These are phyloP conservation scores for Embidobia sp. DNA, from an alignment of 2,888 invertebrate genomes.

Conservation along the genomic window DNA sequence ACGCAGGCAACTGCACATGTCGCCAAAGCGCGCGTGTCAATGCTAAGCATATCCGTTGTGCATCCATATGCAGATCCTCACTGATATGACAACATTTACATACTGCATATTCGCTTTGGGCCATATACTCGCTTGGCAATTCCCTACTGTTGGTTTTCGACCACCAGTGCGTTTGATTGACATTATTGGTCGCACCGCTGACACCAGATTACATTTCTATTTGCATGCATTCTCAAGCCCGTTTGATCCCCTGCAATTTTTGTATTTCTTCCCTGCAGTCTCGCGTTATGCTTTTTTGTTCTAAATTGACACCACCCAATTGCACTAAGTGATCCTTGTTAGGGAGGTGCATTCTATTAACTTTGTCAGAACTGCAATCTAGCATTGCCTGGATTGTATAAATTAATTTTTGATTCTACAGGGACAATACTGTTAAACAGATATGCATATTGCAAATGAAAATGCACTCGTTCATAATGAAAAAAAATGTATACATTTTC, in stretches of 20 bases:
- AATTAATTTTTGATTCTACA: neutral
- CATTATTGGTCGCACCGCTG: conserved; percentile 81
- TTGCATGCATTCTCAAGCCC: conserved; percentile 80
- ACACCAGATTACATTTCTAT: conserved; percentile 82
- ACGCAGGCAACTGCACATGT: conserved; percentile 74
- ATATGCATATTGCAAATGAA: no score
- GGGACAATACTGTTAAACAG: no score
- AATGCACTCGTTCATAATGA: no score
- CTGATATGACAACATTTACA: conserved; percentile 82
- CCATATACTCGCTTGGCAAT: conserved; percentile 79
- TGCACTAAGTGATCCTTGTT: conserved; percentile 48
- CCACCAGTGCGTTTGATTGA: conserved; percentile 81
- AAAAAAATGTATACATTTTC: no score
- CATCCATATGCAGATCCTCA: conserved; percentile 81
- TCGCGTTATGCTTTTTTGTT: conserved; percentile 54
- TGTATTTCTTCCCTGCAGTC: conserved; percentile 52
- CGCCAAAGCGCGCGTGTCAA: conserved; percentile 77
- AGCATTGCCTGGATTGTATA: neutral
- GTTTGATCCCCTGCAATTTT: conserved; percentile 71
- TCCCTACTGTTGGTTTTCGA: conserved; percentile 80
- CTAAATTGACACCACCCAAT: conserved; percentile 53
- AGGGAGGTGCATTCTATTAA: conserved; percentile 45
- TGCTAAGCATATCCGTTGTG: conserved; percentile 74
- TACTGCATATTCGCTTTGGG: conserved; percentile 81
- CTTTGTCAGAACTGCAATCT: conserved; percentile 4